phyloP scores from a whole-genome alignment of 2,888 invertebrate genomes.

The Sycophila texana region DNA sequence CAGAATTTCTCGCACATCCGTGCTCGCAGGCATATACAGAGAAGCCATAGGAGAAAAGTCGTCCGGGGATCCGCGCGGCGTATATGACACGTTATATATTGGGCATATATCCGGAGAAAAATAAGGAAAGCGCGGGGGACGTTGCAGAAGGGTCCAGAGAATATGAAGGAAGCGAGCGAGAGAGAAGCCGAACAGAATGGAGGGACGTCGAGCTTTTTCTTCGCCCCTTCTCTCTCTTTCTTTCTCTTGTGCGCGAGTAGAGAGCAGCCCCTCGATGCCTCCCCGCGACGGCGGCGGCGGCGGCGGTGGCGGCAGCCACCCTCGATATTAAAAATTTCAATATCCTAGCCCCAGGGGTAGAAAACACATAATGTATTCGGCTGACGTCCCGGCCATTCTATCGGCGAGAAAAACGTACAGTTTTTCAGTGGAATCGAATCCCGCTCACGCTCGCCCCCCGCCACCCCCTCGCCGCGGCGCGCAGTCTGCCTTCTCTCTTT shows the following conservation, averaged over 20 bases:
- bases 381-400: conserved; percentile 76
- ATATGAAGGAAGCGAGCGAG: conserved; percentile 15
- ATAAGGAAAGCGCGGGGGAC: conserved; percentile 46
- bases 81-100: conserved; percentile 48
- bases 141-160: conserved; percentile 39
- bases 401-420: conserved; percentile 76
- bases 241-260: conserved; percentile 53
- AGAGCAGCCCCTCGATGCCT: conserved; percentile 57
- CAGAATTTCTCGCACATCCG: neutral
- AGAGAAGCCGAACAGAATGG: conserved; percentile 48
- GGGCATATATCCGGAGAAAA: conserved; percentile 53
- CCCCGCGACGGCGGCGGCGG: conserved; percentile 46
- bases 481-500: conserved; percentile 25
- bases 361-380: conserved; percentile 76
- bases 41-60: conserved; percentile 17
- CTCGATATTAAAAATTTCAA: conserved; percentile 76
- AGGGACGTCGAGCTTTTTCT: conserved; percentile 65
- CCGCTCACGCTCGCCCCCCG: conserved; percentile 62
- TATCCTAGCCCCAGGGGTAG: conserved; percentile 76
- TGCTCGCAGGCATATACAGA: neutral
- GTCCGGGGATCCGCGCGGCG: conserved; percentile 32
- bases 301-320: conserved; percentile 60
- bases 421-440: conserved; percentile 75
- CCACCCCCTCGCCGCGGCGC: conserved; percentile 46
- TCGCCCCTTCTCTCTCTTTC: conserved; percentile 66